phyloP scores from a whole-genome alignment of 2,113 vertebrate genomes.

The Pteropus alecto region DNA sequence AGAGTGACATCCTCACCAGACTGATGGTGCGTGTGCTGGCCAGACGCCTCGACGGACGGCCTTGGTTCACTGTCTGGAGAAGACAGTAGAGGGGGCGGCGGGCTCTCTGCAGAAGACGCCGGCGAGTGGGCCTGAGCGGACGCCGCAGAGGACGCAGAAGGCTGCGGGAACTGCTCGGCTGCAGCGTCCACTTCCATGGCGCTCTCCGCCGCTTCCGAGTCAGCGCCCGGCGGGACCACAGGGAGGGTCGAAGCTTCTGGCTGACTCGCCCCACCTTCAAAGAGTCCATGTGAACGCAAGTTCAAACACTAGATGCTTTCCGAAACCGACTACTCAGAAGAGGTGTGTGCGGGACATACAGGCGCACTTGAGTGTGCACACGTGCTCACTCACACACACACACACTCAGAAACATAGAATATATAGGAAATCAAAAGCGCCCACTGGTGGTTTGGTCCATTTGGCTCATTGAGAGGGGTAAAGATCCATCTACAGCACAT shows the following conservation, averaged over 20 bases:
- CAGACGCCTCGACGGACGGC: constrained; percentile 78
- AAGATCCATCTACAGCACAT: background rate
- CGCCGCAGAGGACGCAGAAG: constrained; percentile 83
- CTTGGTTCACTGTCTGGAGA: constrained; percentile 88
- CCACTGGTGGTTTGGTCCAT: background rate
- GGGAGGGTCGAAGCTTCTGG: constrained; percentile 81
- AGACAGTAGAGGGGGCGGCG: constrained; percentile 85
- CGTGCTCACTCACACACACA: background rate
- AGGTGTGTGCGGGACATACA: background rate
- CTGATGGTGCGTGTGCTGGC: constrained; percentile 78
- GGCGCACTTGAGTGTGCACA: background rate
- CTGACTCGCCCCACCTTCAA: constrained; percentile 82
- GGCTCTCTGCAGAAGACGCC: constrained; percentile 86
- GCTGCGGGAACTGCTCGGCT: constrained; percentile 80
- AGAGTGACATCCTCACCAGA: constrained; percentile 83
- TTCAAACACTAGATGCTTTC: constrained; percentile 51
- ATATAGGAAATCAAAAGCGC: background rate
- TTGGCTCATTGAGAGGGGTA: background rate
- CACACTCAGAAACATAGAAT: background rate
- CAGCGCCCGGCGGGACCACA: constrained; percentile 70
- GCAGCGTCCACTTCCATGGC: constrained; percentile 84
- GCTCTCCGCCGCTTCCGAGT: constrained; percentile 80
- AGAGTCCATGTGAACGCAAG: constrained; percentile 53
- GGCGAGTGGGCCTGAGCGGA: constrained; percentile 86
- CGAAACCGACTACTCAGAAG: background rate